Evolutionary conservation across 2,113 vertebrate genomes (phyloP).

Genomic region (Ia io): DNA sequence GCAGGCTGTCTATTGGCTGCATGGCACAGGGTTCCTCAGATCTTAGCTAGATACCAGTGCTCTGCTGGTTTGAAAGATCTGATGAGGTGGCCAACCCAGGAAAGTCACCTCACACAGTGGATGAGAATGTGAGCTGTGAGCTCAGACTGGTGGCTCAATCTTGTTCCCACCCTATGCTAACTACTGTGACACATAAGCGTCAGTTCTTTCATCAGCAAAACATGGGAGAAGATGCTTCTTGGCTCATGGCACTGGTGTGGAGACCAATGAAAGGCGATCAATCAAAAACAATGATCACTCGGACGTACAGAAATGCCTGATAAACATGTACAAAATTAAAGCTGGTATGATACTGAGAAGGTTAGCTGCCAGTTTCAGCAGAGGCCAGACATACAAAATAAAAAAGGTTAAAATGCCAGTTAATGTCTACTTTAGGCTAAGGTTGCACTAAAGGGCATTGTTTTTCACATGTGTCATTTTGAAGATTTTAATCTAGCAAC

Average conservation of each 20-base stretch:
- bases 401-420: not conserved
- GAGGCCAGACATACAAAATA: not conserved
- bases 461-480: not conserved
- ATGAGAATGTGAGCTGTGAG: not conserved
- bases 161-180: not conserved
- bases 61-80: not conserved
- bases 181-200: not conserved
- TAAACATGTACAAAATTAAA: not conserved
- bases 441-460: not conserved
- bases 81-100: not conserved
- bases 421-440: not conserved
- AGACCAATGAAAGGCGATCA: not conserved
- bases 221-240: not conserved
- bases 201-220: not conserved
- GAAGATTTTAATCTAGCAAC: not conserved
- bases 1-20: not conserved
- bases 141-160: not conserved
- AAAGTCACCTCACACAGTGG: not conserved
- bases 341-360: not conserved
- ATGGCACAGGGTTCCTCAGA: not conserved
- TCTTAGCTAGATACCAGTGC: not conserved
- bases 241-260: not conserved
- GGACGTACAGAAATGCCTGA: not conserved
- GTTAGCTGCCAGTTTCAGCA: not conserved
- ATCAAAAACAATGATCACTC: not conserved